A percentile compares a stretch with the other conserved stretches of the same genome.
phyloP scores from a whole-genome alignment of 1,140 invertebrate species.

The Drosophila kikkawai region DNA sequence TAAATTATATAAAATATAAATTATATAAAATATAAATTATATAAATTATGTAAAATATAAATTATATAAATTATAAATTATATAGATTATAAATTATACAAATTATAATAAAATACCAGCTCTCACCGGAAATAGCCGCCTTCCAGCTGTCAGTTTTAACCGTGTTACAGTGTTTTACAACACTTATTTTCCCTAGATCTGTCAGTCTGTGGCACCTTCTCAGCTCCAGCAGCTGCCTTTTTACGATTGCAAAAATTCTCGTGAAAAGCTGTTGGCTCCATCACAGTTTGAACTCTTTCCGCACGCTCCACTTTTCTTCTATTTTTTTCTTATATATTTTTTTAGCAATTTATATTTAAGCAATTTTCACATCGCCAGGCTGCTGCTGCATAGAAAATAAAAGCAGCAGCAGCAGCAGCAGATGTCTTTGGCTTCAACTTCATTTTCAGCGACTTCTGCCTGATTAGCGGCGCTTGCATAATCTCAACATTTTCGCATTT shows the following conservation, averaged over 20 bases:
- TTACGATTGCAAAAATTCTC: constrained; percentile 54
- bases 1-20: no score
- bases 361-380: constrained; percentile 70
- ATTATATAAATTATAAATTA: no score
- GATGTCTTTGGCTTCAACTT: constrained; percentile 12
- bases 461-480: constrained; percentile 68
- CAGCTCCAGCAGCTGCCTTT: constrained; percentile 52
- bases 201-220: constrained; percentile 14
- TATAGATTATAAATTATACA: no score
- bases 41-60: no score
- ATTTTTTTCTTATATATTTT: background rate
- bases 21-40: no score
- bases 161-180: constrained; percentile 34
- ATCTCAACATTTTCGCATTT: constrained; percentile 40
- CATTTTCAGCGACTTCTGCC: constrained; percentile 37
- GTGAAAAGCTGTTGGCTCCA: constrained; percentile 24
- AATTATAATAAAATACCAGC: no score
- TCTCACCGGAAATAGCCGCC: background rate
- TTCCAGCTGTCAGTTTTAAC: background rate
- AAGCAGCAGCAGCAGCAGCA: background rate
- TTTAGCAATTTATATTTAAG: constrained; percentile 7
- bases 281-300: constrained; percentile 31
- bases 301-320: constrained; percentile 10
- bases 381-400: constrained; percentile 36
- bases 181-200: constrained; percentile 37